Percentiles rank a stretch among this genome's conserved stretches.
Evolutionary conservation across 2,797 vertebrate species (phyloP).

Genomic region (Antennarius maculatus): DNA sequence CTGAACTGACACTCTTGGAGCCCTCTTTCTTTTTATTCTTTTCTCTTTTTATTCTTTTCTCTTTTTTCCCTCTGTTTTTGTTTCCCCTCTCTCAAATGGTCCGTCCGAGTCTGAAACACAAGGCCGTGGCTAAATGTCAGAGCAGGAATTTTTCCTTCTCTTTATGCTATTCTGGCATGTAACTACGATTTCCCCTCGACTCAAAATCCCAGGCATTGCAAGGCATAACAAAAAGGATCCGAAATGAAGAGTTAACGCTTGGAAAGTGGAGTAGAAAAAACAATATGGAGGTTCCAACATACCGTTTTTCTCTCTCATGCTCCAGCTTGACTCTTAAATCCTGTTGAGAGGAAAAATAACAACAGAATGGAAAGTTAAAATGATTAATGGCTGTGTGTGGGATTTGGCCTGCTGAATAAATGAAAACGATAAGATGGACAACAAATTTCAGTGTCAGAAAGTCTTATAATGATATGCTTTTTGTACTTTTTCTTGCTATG

Average conservation of each 20-base stretch:
- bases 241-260: slow-evolving; percentile 48
- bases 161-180: slow-evolving; percentile 67
- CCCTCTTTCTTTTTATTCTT: slow-evolving; percentile 31
- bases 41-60: background rate
- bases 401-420: slow-evolving; percentile 40
- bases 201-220: slow-evolving; percentile 65
- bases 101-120: slow-evolving; percentile 45
- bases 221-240: slow-evolving; percentile 68
- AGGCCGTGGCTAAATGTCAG: slow-evolving; percentile 71
- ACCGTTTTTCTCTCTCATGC: slow-evolving; percentile 95
- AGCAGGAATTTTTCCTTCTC: slow-evolving; percentile 60
- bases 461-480: slow-evolving; percentile 6
- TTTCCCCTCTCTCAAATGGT: slow-evolving; percentile 29
- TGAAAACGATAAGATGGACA: slow-evolving; percentile 31
- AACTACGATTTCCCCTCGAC: slow-evolving; percentile 62
- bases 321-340: slow-evolving; percentile 95
- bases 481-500: background rate
- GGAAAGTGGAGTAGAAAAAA: slow-evolving; percentile 64
- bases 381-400: slow-evolving; percentile 55
- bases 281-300: slow-evolving; percentile 72
- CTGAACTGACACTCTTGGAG: slow-evolving; percentile 58
- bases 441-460: slow-evolving; percentile 33
- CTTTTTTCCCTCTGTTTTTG: slow-evolving; percentile 16
- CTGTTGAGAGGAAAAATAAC: slow-evolving; percentile 81
- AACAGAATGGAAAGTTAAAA: slow-evolving; percentile 74